phyloP scores from a whole-genome alignment of 2,113 vertebrate genomes.

The Dolichotis patagonum region DNA sequence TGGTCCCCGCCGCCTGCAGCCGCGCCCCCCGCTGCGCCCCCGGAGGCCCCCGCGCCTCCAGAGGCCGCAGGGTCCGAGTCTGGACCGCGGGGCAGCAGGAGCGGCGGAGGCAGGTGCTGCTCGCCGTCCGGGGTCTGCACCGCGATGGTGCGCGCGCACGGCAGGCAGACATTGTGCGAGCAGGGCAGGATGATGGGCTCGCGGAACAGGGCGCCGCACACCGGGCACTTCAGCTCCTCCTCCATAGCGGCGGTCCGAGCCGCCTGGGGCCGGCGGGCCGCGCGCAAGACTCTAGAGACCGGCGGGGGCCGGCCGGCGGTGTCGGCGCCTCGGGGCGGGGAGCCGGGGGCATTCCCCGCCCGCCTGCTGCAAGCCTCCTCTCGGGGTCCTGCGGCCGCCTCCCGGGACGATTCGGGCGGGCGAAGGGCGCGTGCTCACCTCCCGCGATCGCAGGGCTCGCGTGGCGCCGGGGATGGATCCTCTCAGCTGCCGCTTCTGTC shows the following conservation, averaged over 20 bases:
- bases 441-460: not conserved
- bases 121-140: conserved; percentile 96
- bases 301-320: not conserved
- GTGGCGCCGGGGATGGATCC: not conserved
- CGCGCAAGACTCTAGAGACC: not conserved
- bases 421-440: not conserved
- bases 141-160: conserved; percentile 96
- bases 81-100: conserved; percentile 87
- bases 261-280: not conserved
- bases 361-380: conserved; percentile 66
- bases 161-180: conserved; percentile 95
- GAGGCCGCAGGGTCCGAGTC: not conserved
- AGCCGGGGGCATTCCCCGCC: conserved; percentile 10
- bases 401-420: not conserved
- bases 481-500: not conserved
- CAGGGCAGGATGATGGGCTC: conserved; percentile 95
- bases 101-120: conserved; percentile 87
- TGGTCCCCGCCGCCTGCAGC: conserved; percentile 78
- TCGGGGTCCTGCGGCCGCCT: conserved; percentile 57
- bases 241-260: conserved; percentile 89
- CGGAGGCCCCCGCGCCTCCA: not conserved
- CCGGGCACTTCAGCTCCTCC: conserved; percentile 97
- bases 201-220: conserved; percentile 95
- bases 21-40: conserved; percentile 43
- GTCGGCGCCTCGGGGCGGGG: not conserved